Base-by-base conservation (phyloP, 2,888 invertebrate species). In the Synanthedon andrenaeformis region DNA sequence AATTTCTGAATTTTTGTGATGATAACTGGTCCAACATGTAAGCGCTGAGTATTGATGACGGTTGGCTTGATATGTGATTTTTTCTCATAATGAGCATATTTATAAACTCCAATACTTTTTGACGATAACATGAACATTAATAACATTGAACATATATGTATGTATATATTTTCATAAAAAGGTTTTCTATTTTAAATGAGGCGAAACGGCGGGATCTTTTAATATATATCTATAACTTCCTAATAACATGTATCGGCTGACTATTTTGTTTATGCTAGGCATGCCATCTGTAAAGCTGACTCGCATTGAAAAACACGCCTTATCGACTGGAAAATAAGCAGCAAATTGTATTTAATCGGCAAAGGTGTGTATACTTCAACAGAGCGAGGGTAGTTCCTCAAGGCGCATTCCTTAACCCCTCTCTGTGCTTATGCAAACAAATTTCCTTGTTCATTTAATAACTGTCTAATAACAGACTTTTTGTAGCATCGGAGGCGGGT, bases 341-440 rank as follows among this genome's bases (percentile, higher is more conserved):
- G 8, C 45, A 45, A 45, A 6, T 45, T 45, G 14, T 3, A 42
- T 13, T 13, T 45, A 12, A 45, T 45, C 3, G 45, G 45, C 45
- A 14, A 45, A n/a, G 45, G 11, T 14, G 45, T 45, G 14, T n/a
- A 13, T 45, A 45, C 13, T 19, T 62, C 51, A 66, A 3, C 10
- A 13, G 17, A 63, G 65, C 63, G 67, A 67, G 63, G 68, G 65
- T 65, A 59, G 64, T 66, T 62, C 64, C 65, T 56, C 66, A 64
- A 59, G 67, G 66, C 52, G 52, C 49, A n/a, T 49, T 53, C n/a
- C 35, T 64, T 53, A 56, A 61, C 53, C 62, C 62, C 35, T 42
- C 42, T 51, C 54, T 61, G 56, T 61, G 17, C 51, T 19, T 48
- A 45, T 14, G 56, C 49, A 54, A 52, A 54, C 50, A 53, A 53